Percentiles rank a stretch among this genome's conserved stretches.
These are phyloP conservation scores for Trematomus bernacchii DNA, from an alignment of 2,797 vertebrate genomes.

Conservation along the genomic window DNA sequence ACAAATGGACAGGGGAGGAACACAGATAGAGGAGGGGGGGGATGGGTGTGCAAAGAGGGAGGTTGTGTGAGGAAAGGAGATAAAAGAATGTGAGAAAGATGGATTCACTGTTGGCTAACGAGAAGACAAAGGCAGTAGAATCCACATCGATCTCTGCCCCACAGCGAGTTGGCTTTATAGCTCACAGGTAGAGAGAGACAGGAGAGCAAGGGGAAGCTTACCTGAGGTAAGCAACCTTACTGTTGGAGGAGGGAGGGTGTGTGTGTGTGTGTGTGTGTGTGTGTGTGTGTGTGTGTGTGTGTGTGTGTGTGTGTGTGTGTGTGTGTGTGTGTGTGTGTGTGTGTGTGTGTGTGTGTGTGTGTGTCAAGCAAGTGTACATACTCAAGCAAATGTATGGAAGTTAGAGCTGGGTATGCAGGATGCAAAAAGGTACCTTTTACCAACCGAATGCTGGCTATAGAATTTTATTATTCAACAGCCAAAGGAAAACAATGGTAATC, in stretches of 20 bases:
- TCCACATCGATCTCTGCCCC: constrained; percentile 80
- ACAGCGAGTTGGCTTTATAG: constrained; percentile 60
- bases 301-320: constrained; percentile 12
- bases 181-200: constrained; percentile 59
- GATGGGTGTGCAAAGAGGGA: constrained; percentile 34
- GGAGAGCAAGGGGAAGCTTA: constrained; percentile 59
- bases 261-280: constrained; percentile 25
- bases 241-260: constrained; percentile 23
- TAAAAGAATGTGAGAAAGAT: constrained; percentile 81
- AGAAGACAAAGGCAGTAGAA: constrained; percentile 80
- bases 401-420: constrained; percentile 4
- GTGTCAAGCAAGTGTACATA: neutral
- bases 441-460: no score
- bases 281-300: constrained; percentile 14
- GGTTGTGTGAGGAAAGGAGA: constrained; percentile 70
- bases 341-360: constrained; percentile 6
- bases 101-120: constrained; percentile 81
- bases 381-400: constrained; percentile 32
- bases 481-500: no score
- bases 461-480: no score
- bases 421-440: no score
- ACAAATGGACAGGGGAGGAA: constrained; percentile 79
- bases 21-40: constrained; percentile 48
- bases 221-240: constrained; percentile 64
- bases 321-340: constrained; percentile 15